Evolutionary conservation across 2,888 invertebrate species (phyloP).

Genomic region (Syritta pipiens): DNA sequence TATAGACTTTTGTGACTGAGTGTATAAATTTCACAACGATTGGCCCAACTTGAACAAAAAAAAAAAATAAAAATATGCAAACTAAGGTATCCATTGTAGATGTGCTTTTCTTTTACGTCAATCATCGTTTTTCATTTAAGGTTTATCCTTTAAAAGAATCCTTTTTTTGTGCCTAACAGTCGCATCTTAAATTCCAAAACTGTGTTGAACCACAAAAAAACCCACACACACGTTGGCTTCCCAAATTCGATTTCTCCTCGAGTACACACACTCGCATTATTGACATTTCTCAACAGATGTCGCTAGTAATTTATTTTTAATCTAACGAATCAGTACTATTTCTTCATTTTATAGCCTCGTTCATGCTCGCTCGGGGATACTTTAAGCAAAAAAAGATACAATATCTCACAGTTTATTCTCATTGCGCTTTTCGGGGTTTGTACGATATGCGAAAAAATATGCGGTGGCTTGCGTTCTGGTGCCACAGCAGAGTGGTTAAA

Average conservation of each 20-base stretch:
- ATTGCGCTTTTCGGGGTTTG: background rate
- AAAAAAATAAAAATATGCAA: too few species aligned
- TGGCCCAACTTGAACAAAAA: too few species aligned
- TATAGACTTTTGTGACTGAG: too few species aligned
- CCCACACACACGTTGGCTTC: background rate
- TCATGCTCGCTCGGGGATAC: background rate
- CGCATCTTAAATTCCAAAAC: too few species aligned
- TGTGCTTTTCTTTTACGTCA: too few species aligned
- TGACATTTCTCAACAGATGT: background rate
- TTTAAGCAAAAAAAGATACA: background rate
- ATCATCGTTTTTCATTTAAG: too few species aligned
- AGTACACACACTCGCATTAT: background rate
- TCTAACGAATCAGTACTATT: too few species aligned
- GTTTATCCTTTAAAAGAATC: too few species aligned
- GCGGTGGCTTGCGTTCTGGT: background rate
- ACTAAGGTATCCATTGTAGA: too few species aligned
- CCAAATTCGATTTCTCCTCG: background rate
- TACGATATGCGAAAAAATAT: background rate
- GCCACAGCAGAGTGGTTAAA: background rate
- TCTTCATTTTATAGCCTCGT: background rate
- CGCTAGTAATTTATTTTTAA: background rate
- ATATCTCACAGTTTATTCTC: slow-evolving; percentile 3
- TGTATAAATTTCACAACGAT: too few species aligned
- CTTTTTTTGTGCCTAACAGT: too few species aligned
- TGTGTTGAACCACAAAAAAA: too few species aligned